A percentile compares a stretch with the other conserved stretches of the same genome.
These are phyloP conservation scores for Oscheius sp. DNA, from an alignment of 2,888 invertebrate genomes.

Conservation along the genomic window DNA sequence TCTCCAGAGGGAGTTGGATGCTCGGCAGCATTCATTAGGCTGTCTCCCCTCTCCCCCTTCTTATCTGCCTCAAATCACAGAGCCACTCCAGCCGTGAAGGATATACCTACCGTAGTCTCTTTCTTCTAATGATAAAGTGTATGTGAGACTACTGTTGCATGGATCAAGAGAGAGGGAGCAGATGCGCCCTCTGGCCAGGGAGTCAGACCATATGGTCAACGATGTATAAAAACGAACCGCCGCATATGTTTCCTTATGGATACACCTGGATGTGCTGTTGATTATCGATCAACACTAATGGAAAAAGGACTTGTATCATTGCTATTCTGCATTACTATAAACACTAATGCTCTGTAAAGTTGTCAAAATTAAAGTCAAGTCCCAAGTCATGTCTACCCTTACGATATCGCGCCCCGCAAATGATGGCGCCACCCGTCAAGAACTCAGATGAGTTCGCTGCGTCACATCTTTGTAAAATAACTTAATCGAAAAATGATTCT, in stretches of 20 bases:
- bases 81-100: constrained; percentile 13
- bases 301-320: no score
- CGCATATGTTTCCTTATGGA: constrained; percentile 27
- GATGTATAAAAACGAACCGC: constrained; percentile 16
- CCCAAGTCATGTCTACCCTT: neutral
- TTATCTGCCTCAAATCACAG: constrained; percentile 24
- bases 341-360: no score
- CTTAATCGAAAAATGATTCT: no score
- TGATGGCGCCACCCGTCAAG: no score
- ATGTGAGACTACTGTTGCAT: neutral
- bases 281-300: no score
- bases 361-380: neutral
- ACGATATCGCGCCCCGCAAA: no score
- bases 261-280: constrained; percentile 4
- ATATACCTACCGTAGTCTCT: constrained; percentile 23
- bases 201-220: constrained; percentile 25
- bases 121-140: no score
- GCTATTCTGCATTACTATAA: no score
- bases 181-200: neutral
- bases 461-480: no score
- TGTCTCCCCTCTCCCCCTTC: neutral
- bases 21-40: constrained; percentile 13
- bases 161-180: neutral
- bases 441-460: no score
- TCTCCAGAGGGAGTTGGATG: no score